A percentile compares a stretch with the other conserved stretches of the same genome.
Conservation (phyloP, 2,113 vertebrate species). For the Axis porcinus region DNA sequence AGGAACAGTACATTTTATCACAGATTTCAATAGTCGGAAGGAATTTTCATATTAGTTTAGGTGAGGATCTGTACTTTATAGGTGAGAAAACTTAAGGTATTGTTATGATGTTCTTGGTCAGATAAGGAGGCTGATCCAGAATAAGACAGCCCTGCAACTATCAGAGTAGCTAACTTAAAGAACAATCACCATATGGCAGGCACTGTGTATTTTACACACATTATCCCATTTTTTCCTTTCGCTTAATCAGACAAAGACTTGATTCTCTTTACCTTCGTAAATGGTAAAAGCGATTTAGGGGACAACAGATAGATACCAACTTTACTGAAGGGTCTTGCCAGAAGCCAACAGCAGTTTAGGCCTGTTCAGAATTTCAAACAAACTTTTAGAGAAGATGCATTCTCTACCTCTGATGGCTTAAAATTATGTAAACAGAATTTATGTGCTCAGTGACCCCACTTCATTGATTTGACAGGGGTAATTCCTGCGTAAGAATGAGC, state of each 20-base stretch:
- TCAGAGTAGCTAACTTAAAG: not conserved
- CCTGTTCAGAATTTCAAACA: not conserved
- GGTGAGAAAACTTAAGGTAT: not conserved
- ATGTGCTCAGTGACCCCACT: slow-evolving; percentile 32
- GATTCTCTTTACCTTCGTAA: not conserved
- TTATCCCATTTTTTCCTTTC: not conserved
- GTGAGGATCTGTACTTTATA: not conserved
- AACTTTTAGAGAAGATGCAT: not conserved
- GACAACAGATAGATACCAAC: not conserved
- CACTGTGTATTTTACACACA: not conserved
- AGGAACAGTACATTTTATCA: not conserved
- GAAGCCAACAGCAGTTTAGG: not conserved
- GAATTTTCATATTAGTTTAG: not conserved
- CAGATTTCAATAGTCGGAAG: not conserved
- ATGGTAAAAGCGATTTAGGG: not conserved
- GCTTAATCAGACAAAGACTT: not conserved
- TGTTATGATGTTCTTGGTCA: not conserved
- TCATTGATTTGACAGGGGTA: slow-evolving; percentile 40
- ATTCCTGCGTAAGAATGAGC: slow-evolving; percentile 22
- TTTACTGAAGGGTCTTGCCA: not conserved
- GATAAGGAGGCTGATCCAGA: not conserved
- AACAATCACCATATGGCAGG: not conserved
- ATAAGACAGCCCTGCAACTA: not conserved
- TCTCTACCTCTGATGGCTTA: not conserved
- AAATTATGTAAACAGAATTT: slow-evolving; percentile 46